Conservation (phyloP, 2,113 vertebrate genomes). For the Scartelaos histophorus region DNA sequence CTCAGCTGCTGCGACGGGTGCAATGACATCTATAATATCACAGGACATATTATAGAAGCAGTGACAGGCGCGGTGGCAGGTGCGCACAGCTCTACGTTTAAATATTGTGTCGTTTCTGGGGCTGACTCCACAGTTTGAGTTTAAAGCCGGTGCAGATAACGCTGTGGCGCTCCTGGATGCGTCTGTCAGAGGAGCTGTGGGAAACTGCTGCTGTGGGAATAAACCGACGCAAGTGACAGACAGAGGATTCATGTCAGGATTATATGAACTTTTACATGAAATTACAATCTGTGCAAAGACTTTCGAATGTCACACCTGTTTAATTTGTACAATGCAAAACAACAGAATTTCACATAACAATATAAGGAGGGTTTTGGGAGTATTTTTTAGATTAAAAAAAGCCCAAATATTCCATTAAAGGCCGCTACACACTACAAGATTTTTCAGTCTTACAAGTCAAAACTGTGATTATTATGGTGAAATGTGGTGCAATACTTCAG, state of each 20-base stretch:
- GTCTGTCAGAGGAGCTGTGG: background rate
- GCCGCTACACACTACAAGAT: no score
- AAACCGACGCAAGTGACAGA: background rate
- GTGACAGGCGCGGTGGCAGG: background rate
- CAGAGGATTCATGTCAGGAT: background rate
- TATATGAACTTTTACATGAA: background rate
- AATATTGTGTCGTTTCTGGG: background rate
- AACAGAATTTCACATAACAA: background rate
- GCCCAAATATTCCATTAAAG: no score
- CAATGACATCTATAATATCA: no score
- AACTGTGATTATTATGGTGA: no score
- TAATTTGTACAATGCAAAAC: background rate
- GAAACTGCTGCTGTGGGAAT: background rate
- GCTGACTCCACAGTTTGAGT: background rate
- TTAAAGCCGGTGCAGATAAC: background rate
- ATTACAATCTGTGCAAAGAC: background rate
- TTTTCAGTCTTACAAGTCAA: no score
- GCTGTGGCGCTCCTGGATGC: background rate
- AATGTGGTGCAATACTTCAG: no score
- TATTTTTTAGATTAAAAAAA: no score
- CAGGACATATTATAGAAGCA: no score
- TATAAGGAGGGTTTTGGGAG: background rate
- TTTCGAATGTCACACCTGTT: background rate
- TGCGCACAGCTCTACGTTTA: background rate
- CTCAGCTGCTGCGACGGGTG: background rate